Conservation (phyloP, 2,888 invertebrate genomes). For the Nebria salina region DNA sequence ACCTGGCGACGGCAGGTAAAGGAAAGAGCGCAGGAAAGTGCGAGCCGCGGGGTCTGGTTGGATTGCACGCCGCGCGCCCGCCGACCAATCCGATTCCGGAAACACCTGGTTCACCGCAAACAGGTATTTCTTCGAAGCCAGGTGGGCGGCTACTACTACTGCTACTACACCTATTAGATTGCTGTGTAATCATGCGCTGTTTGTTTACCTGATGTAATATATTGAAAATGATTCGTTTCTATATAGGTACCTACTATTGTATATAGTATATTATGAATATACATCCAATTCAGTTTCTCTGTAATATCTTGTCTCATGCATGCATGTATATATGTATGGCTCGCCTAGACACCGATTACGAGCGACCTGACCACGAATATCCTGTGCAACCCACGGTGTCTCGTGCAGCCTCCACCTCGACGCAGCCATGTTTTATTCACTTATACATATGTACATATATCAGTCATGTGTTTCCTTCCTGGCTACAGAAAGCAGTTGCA, state of each 20-base stretch:
- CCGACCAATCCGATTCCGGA: constrained; percentile 10
- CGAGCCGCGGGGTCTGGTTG: constrained; percentile 19
- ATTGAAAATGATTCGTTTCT: no score
- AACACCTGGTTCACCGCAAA: background rate
- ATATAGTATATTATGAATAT: background rate
- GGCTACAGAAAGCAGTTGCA: background rate
- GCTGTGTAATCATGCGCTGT: background rate
- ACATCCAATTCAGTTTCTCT: constrained; percentile 3
- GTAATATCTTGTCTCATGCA: background rate
- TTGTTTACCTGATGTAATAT: no score
- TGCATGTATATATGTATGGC: constrained; percentile 3
- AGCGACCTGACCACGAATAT: constrained; percentile 45
- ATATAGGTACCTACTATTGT: no score
- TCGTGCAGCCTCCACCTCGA: constrained; percentile 33
- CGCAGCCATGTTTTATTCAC: constrained; percentile 3
- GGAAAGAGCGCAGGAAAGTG: constrained; percentile 25
- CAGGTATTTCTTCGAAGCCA: constrained; percentile 12
- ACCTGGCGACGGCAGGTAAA: constrained; percentile 53
- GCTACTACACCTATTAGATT: constrained; percentile 3
- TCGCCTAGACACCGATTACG: constrained; percentile 12
- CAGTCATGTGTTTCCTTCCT: constrained; percentile 34
- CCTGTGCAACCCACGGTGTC: constrained; percentile 40
- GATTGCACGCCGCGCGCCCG: background rate
- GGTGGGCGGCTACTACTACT: background rate
- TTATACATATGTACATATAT: background rate